Evolutionary conservation across 1,140 invertebrate species (phyloP).

Genomic region (Campoletis sonorensis): DNA sequence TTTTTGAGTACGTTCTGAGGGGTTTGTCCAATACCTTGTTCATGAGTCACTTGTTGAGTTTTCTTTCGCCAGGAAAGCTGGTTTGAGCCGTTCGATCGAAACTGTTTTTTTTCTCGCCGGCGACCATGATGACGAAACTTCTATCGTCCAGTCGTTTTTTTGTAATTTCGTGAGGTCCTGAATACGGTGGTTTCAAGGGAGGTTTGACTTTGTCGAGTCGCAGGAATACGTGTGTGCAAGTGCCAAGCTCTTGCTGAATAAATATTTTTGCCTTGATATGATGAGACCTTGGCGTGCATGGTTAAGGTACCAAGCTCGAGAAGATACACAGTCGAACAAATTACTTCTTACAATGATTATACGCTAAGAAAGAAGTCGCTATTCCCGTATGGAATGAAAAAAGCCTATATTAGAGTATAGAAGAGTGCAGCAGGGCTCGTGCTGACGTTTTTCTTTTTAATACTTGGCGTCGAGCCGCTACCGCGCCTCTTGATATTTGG

Average conservation of each 20-base stretch:
- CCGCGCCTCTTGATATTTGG: no score
- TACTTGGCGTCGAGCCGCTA: no score
- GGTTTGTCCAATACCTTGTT: not conserved
- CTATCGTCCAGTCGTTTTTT: slow-evolving; percentile 23
- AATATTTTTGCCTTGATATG: slow-evolving; percentile 46
- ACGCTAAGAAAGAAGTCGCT: no score
- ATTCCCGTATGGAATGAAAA: no score
- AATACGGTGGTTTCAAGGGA: slow-evolving; percentile 60
- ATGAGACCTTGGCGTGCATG: slow-evolving; percentile 9
- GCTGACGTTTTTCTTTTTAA: no score
- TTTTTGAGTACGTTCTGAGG: no score
- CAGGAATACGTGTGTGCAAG: slow-evolving; percentile 64
- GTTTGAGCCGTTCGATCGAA: slow-evolving; percentile 41
- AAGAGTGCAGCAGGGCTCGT: no score
- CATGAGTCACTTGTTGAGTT: not conserved
- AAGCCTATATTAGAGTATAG: no score
- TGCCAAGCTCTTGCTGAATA: slow-evolving; percentile 54
- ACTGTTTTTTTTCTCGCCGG: slow-evolving; percentile 22
- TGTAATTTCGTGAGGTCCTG: slow-evolving; percentile 26
- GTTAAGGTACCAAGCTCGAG: no score
- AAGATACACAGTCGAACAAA: no score
- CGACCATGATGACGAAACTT: not conserved
- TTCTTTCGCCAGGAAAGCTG: slow-evolving; percentile 29
- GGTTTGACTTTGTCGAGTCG: slow-evolving; percentile 61
- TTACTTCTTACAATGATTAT: no score